Base-by-base conservation (phyloP, 2,888 invertebrate genomes). In the Acanthosepion pharaonis region DNA sequence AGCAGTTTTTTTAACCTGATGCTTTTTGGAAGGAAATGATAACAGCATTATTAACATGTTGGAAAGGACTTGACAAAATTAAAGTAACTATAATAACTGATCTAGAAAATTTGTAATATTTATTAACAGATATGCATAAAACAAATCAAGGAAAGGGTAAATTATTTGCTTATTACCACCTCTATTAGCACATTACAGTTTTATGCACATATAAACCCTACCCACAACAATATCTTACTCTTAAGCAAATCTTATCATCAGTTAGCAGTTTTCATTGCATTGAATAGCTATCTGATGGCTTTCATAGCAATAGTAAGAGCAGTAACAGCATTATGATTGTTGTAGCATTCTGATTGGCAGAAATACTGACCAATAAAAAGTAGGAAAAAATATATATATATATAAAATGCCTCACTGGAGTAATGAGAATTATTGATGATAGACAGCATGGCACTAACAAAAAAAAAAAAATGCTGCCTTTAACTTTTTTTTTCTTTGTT, bases 261-360 rank as follows among this genome's bases (percentile, higher is more conserved):
- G 33, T 78, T 33, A n/a, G 59, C n/a, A 78, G n/a, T 78, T n/a
- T n/a, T 3, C 28, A 78, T 78, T 78, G 78, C 78, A 11, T n/a
- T 78, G n/a, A 78, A 78, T 78, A 78, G 78, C n/a, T n/a, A 78
- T 11, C 59, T 23, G 25, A 59, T 59, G 59, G 23, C 59, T 59
- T 59, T 23, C n/a, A 78, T 78, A 78, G 78, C 78, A 78, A n/a
- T n/a, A 78, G 78, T 28, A 78, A 78, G 28, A 78, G 59, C 23
- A 78, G 78, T 78, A n/a, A n/a, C n/a, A 33, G n/a, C n/a, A 78
- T 78, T 78, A 78, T 78, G 78, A 78, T 78, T 78, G 78, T 78
- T 78, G n/a, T 33, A n/a, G 78, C 78, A n/a, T 78, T 78, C n/a
- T 78, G 78, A 78, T 78, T n/a, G 78, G n/a, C 78, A 33, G n/a